phyloP scores from a whole-genome alignment of 2,113 vertebrate genomes.

The Aphelocoma coerulescens region DNA sequence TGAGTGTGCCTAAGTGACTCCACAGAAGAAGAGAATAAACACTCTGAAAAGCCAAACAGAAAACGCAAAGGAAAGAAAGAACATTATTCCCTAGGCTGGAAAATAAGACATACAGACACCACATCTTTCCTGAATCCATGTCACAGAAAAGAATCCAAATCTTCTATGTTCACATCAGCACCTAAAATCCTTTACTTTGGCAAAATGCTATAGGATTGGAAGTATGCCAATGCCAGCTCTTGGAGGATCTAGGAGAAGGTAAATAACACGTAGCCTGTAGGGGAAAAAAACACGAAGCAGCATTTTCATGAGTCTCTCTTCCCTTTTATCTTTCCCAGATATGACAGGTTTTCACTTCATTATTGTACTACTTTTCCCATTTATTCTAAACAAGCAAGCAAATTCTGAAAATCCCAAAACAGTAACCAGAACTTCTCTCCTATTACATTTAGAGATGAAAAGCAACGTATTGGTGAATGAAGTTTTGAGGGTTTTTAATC shows the following conservation, averaged over 20 bases:
- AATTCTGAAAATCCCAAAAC: background rate
- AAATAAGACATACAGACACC: background rate
- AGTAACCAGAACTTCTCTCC: background rate
- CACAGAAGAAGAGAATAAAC: background rate
- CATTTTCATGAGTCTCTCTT: background rate
- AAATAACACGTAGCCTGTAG: background rate
- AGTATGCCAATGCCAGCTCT: background rate
- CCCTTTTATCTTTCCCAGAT: background rate
- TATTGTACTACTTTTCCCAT: background rate
- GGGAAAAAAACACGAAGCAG: background rate
- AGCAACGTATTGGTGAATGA: background rate
- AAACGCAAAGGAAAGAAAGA: background rate
- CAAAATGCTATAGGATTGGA: background rate
- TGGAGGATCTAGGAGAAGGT: background rate
- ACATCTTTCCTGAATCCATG: background rate
- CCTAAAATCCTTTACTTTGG: background rate
- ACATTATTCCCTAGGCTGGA: background rate
- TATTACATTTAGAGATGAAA: background rate
- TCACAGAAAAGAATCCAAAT: background rate
- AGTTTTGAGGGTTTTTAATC: background rate
- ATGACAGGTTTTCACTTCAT: background rate
- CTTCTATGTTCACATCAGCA: background rate
- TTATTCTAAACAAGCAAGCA: background rate
- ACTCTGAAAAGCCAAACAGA: background rate
- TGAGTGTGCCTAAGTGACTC: background rate